Evolutionary conservation across 2,888 invertebrate genomes (phyloP).

Genomic region (Spodoptera exigua): DNA sequence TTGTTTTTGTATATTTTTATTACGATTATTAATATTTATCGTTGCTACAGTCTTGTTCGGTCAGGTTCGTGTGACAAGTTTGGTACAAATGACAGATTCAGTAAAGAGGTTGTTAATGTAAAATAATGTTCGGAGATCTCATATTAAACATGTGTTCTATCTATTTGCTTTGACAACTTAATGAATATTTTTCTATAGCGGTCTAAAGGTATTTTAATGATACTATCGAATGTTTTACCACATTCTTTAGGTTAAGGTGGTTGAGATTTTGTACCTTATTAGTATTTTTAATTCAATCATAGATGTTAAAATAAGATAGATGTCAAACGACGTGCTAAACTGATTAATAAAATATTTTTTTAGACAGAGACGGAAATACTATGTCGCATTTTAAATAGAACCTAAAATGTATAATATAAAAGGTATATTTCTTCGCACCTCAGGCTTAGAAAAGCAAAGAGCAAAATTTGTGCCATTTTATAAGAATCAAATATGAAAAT

Average conservation of each 20-base stretch:
- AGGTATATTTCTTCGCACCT: no score
- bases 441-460: no score
- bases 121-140: conserved; percentile 33
- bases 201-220: background rate
- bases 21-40: conserved; percentile 61
- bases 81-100: conserved; percentile 37
- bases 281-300: no score
- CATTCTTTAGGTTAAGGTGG: background rate
- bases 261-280: background rate
- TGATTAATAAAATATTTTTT: background rate
- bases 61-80: conserved; percentile 35
- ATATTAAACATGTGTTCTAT: conserved; percentile 23
- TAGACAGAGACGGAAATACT: no score
- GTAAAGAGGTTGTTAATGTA: conserved; percentile 40
- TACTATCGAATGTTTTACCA: background rate
- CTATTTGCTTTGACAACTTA: conserved; percentile 25
- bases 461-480: no score
- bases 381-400: no score
- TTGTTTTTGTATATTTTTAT: conserved; percentile 55
- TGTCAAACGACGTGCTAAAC: background rate
- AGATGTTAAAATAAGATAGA: no score
- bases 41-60: conserved; percentile 45
- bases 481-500: background rate
- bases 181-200: conserved; percentile 2
- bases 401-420: no score